Conservation (phyloP, 2,113 vertebrate species). For the Platysternon megacephalum region DNA sequence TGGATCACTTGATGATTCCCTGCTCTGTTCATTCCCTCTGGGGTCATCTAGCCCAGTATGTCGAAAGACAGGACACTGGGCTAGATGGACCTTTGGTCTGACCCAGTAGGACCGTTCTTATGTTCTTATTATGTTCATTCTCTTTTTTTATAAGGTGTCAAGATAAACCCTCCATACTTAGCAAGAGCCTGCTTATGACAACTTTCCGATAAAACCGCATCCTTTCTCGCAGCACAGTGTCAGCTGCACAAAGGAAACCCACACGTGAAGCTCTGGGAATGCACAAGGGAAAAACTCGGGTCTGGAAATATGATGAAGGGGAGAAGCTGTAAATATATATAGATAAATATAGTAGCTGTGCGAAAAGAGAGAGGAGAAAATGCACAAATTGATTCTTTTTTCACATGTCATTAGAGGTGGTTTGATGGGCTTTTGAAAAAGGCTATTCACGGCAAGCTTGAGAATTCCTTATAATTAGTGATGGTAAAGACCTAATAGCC, state of each 20-base stretch:
- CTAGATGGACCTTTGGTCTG: too few species aligned
- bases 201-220: not conserved
- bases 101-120: too few species aligned
- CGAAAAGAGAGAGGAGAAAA: not conserved
- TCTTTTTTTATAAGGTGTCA: conserved; percentile 28
- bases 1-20: too few species aligned
- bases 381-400: not conserved
- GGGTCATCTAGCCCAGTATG: too few species aligned
- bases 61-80: too few species aligned
- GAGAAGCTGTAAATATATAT: not conserved
- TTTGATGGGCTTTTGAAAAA: not conserved
- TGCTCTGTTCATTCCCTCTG: not conserved
- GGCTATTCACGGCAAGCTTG: not conserved
- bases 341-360: not conserved
- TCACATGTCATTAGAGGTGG: not conserved
- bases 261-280: not conserved
- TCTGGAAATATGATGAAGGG: conserved; percentile 2
- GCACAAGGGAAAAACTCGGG: not conserved
- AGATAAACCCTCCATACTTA: not conserved
- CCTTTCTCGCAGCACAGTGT: not conserved
- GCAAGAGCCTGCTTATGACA: not conserved
- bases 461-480: not conserved
- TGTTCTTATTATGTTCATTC: not conserved
- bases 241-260: not conserved
- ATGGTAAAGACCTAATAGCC: not conserved